phyloP scores from a whole-genome alignment of 1,140 invertebrate genomes.

The Neodiprion lecontei region DNA sequence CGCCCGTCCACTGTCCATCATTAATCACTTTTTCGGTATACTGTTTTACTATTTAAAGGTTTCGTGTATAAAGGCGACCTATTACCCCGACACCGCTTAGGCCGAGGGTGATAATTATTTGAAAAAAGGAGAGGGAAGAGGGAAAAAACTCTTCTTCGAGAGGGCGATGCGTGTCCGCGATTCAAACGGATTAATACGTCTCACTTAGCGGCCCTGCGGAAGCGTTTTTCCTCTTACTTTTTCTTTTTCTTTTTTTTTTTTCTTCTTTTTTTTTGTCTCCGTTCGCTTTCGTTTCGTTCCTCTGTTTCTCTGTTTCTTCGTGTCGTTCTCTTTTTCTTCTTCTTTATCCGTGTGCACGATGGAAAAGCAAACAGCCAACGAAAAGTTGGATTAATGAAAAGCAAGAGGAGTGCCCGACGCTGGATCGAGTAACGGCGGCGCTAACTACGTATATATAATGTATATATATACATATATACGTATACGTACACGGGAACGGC shows the following conservation, averaged over 20 bases:
- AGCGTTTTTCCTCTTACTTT: neutral
- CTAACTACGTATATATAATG: neutral
- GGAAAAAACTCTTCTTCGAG: neutral
- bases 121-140: neutral
- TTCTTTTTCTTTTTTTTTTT: neutral
- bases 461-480: too few species aligned
- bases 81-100: conserved; percentile 21
- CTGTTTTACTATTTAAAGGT: conserved; percentile 47
- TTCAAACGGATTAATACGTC: conserved; percentile 16
- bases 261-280: conserved; percentile 14
- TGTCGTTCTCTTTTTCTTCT: neutral
- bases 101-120: neutral
- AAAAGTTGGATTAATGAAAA: conserved; percentile 47
- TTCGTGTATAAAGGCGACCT: conserved; percentile 10
- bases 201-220: conserved; percentile 4
- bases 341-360: conserved; percentile 12
- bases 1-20: conserved; percentile 38
- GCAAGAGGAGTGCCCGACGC: conserved; percentile 22
- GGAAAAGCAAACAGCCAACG: conserved; percentile 13
- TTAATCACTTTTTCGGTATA: conserved; percentile 51
- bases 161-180: conserved; percentile 25
- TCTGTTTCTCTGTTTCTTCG: neutral
- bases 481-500: too few species aligned
- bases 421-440: neutral
- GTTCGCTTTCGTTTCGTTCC: conserved; percentile 20